Base-by-base conservation (phyloP, 2,113 vertebrate genomes). In the Andinoacara biseriatus region DNA sequence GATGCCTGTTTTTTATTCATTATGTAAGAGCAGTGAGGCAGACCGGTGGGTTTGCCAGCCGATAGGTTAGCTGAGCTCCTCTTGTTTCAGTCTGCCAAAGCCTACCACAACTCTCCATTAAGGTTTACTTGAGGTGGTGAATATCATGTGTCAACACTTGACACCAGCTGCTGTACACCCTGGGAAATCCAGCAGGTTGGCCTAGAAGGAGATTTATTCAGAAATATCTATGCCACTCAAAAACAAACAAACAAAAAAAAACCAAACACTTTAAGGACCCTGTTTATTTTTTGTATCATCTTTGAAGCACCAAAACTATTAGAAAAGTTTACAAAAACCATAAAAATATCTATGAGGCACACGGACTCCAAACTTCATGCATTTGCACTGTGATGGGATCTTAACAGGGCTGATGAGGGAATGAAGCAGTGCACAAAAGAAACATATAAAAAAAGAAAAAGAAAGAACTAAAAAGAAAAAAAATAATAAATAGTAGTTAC, bases 1-100 rank as follows among this genome's bases (percentile, higher is more conserved):
- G 61, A 29, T 5, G 77, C 54, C 10, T 72, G 89, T 82, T 82
- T 91, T 85, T 85, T 52, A 89, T 90, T 75, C 80, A 89, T 93
- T 82, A 90, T 89, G 79, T 52, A 88, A 35, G 58, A 87, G 87
- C 80, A 24, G 81, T 8, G 18, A 62, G 59, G 65, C 74, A 59
- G 87, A 86, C 85, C 52, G 79, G 74, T 43, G 13, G 13, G 82
- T 40, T 46, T 78, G 82, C 58, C 57, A 82, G 84, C 46, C 75
- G 81, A 81, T 60, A 62, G 89, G 38, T 63, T 58, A 82, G 89
- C 74, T 7, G 38, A 58, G 69, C 86, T 20, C 69, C 89, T 94
- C 82, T 62, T 3, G 80, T 94, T 92, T 88, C 91, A 80, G 18
- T 5, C 67, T 20, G 58, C 87, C 78, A 80, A 52, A 62, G 75